Conservation (phyloP, 2,797 vertebrate genomes). For the Gallinago nigripennis region DNA sequence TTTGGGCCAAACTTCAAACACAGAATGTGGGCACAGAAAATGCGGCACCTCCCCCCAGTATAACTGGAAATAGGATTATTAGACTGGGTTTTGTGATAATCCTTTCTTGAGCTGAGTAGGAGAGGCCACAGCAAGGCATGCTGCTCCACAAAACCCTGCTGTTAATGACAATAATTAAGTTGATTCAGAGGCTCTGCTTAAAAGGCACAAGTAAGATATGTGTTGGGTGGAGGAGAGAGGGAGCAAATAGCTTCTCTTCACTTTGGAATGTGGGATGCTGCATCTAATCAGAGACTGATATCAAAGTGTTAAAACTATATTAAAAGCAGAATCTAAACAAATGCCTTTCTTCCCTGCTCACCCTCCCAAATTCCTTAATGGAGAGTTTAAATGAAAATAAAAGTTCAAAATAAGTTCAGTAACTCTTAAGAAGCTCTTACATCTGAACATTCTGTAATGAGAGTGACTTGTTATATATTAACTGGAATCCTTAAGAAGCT, state of each 20-base stretch:
- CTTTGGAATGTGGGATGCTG: slow-evolving; percentile 49
- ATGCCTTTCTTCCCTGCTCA: slow-evolving; percentile 48
- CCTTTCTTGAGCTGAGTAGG: neutral
- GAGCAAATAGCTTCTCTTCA: slow-evolving; percentile 25
- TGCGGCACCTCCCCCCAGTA: neutral
- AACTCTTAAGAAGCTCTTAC: slow-evolving; percentile 61
- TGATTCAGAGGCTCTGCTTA: slow-evolving; percentile 15
- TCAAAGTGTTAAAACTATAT: slow-evolving; percentile 71
- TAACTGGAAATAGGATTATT: neutral
- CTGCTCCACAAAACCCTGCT: neutral
- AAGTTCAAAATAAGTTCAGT: slow-evolving; percentile 79
- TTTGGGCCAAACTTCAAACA: neutral
- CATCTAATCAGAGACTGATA: slow-evolving; percentile 51
- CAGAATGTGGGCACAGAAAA: neutral
- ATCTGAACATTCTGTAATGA: slow-evolving; percentile 18
- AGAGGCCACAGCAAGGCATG: neutral
- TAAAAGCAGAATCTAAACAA: slow-evolving; percentile 72
- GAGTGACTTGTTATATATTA: slow-evolving; percentile 66
- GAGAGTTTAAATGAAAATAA: slow-evolving; percentile 73
- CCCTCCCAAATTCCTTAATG: slow-evolving; percentile 74
- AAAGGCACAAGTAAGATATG: neutral
- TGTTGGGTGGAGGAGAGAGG: neutral
- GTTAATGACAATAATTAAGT: slow-evolving; percentile 32
- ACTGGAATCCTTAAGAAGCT: slow-evolving; percentile 54
- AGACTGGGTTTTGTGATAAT: neutral